A percentile compares a stretch with the other conserved stretches of the same genome.
Evolutionary conservation across 1,140 invertebrate species (phyloP).

Genomic region (Aphelenchoides fujianensis): DNA sequence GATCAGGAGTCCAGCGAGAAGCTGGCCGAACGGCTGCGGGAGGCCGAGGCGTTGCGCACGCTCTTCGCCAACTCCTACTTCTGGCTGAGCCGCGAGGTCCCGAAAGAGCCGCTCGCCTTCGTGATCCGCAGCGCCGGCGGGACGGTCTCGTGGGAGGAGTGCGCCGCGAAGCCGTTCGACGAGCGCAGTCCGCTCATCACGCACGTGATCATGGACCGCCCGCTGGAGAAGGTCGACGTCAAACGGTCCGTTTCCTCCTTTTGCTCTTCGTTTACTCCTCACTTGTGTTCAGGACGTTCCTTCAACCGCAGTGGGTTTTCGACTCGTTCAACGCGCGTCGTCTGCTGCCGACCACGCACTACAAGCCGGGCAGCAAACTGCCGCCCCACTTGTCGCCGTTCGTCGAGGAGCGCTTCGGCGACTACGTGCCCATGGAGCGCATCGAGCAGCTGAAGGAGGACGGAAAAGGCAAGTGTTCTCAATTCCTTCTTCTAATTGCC

Average conservation of each 20-base stretch:
- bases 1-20: conserved; percentile 56
- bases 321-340: conserved; percentile 85
- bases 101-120: conserved; percentile 67
- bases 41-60: conserved; percentile 75
- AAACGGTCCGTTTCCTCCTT: conserved; percentile 39
- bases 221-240: conserved; percentile 62
- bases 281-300: conserved; percentile 73
- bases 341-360: conserved; percentile 83
- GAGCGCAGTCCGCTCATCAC: conserved; percentile 88
- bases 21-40: conserved; percentile 74
- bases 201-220: conserved; percentile 94
- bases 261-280: conserved; percentile 16
- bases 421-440: conserved; percentile 86
- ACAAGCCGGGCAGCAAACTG: conserved; percentile 81
- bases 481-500: too few species aligned
- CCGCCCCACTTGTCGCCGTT: conserved; percentile 98
- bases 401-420: conserved; percentile 69
- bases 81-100: conserved; percentile 83
- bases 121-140: conserved; percentile 77
- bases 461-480: conserved; percentile 48
- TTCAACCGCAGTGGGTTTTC: conserved; percentile 99
- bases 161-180: conserved; percentile 80
- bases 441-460: conserved; percentile 70
- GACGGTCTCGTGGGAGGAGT: conserved; percentile 90
- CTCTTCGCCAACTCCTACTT: conserved; percentile 89